Evolutionary conservation across 2,113 vertebrate genomes (phyloP).

Genomic region (Sigmodon hispidus): DNA sequence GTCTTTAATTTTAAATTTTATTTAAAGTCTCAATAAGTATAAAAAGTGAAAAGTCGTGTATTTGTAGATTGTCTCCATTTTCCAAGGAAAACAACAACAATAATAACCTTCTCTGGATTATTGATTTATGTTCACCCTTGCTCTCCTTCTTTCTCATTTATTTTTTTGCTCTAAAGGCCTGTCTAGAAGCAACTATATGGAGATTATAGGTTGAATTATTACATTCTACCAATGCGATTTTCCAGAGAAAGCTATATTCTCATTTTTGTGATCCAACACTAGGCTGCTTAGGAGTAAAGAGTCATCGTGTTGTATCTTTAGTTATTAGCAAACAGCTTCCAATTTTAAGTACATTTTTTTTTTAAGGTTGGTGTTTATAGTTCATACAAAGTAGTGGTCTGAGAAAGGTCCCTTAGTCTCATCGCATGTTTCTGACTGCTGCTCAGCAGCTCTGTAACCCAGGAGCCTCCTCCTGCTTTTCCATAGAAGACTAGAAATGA

Average conservation of each 20-base stretch:
- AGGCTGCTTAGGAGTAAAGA: background rate
- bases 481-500: background rate
- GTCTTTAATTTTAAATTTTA: background rate
- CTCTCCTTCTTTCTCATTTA: background rate
- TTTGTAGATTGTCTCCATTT: background rate
- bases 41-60: constrained; percentile 29
- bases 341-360: too few species aligned
- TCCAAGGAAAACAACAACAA: constrained; percentile 19
- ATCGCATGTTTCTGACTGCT: too few species aligned
- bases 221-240: background rate
- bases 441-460: background rate
- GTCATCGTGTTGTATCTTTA: background rate
- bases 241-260: background rate
- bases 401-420: background rate
- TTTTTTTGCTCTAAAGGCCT: background rate
- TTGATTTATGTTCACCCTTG: background rate
- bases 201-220: background rate
- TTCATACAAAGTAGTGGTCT: background rate
- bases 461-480: background rate
- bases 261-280: background rate
- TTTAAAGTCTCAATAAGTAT: background rate
- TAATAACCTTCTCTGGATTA: background rate
- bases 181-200: background rate
- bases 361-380: background rate
- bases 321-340: background rate